These are phyloP conservation scores for Eupithecia centaureata DNA, from an alignment of 2,888 invertebrate species.

Conservation along the genomic window DNA sequence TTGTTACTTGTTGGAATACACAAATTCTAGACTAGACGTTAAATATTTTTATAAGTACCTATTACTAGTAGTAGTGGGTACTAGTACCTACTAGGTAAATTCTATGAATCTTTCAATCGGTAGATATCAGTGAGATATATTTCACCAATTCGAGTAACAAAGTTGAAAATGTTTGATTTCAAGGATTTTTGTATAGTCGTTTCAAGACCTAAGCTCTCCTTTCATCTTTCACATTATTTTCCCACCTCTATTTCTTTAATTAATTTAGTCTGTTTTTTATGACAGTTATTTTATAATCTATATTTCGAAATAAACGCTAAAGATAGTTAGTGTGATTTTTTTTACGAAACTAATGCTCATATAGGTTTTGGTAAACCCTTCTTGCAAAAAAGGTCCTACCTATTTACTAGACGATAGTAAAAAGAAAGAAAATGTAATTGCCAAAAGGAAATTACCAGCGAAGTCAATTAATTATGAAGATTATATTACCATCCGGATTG, in stretches of 20 bases:
- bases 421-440: not conserved
- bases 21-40: no score
- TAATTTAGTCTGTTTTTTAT: constrained; percentile 48
- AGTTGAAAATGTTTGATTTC: not conserved
- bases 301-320: constrained; percentile 52
- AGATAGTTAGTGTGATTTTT: not conserved
- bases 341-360: not conserved
- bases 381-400: not conserved
- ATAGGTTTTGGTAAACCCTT: not conserved
- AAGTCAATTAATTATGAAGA: constrained; percentile 25
- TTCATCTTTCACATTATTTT: constrained; percentile 32
- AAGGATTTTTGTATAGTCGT: not conserved
- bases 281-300: constrained; percentile 46
- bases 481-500: constrained; percentile 34
- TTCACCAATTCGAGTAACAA: not conserved
- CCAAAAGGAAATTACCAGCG: not conserved
- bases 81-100: no score
- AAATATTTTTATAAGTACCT: no score
- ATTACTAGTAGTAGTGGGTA: no score
- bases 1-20: not conserved
- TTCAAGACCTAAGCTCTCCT: not conserved
- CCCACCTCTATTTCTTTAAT: constrained; percentile 53
- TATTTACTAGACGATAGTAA: not conserved
- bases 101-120: no score
- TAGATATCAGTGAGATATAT: no score